Percentiles rank a stretch among this genome's conserved stretches.
These are phyloP conservation scores for Telmatochromis sp. DNA, from an alignment of 2,113 vertebrate species.

Conservation along the genomic window DNA sequence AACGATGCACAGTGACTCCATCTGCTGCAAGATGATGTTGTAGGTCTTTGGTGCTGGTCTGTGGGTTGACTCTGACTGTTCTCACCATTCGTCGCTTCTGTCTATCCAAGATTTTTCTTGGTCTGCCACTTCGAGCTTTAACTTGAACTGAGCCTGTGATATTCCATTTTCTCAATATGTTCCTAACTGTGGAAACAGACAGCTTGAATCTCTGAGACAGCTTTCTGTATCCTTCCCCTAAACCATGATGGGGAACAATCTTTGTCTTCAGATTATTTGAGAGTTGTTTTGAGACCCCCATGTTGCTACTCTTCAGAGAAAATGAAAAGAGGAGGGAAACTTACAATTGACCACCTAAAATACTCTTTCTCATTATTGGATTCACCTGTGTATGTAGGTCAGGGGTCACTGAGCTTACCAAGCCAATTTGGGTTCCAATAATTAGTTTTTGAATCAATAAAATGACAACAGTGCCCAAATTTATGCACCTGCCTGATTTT, in stretches of 20 bases:
- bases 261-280: neutral
- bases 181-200: neutral
- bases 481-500: neutral
- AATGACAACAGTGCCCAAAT: neutral
- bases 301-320: neutral
- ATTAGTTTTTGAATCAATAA: neutral
- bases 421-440: neutral
- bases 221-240: neutral
- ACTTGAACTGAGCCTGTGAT: fast-evolving
- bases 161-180: neutral
- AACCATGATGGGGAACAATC: neutral
- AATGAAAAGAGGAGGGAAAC: neutral
- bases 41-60: too few relatives aligned
- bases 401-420: neutral
- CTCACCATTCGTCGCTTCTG: too few relatives aligned
- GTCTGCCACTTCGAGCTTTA: neutral
- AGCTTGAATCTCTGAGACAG: fast-evolving
- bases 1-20: too few relatives aligned
- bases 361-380: neutral
- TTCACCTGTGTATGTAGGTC: neutral
- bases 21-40: too few relatives aligned
- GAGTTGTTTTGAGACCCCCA: neutral
- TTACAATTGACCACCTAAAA: neutral
- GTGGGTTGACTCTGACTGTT: too few relatives aligned
- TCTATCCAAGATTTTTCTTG: too few relatives aligned